Evolutionary conservation across 2,888 invertebrate genomes (phyloP), one percentile per base, ranked within the genome.

Genomic region (Ctenicera cuprea): DNA sequence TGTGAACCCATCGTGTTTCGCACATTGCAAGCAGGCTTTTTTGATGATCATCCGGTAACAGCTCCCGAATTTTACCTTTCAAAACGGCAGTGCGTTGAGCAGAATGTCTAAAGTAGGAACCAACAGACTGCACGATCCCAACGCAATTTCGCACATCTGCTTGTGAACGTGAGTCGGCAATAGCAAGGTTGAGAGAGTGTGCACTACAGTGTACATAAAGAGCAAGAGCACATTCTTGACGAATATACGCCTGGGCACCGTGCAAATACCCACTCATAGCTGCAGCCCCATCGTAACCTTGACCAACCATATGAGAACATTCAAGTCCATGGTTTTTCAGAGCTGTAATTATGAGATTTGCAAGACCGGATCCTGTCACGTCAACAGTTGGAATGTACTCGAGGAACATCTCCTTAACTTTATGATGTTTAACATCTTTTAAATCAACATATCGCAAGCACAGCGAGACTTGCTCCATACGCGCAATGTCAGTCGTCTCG

Each of bases 401-500:
- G 2, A 61, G 12, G 18, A 61, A 61, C 12, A 14, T 22, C 41
- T 61, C 61, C n/a, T 2, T 14, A 4, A 61, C 8, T 11, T 16
- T 61, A n/a, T 22, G 16, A 4, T 12, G 1, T 4, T 7, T 20
- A 3, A 20, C 20, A 3, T 4, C 8, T 1, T 9, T 11, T n/a
- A n/a, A n/a, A n/a, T 37, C 14, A 0, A 12, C 18, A 38, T 50
- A 66, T 14, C 66, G 4, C 1, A 66, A 26, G 18, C 67, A 57
- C 9, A 68, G 9, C 1, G 67, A 57, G n/a, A 68, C 4, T 14
- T 67, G 67, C 30, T 67, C 16, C n/a, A 38, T 22, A 16, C 67
- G 9, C 1, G 43, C 12, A 9, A 67, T 43, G 26, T 67, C 67
- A 16, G 67, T 54, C 4, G 67, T 67, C 41, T 67, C 67, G 11